Base-by-base conservation (phyloP, 1,140 invertebrate species). In the Aphelinus atriplicis region DNA sequence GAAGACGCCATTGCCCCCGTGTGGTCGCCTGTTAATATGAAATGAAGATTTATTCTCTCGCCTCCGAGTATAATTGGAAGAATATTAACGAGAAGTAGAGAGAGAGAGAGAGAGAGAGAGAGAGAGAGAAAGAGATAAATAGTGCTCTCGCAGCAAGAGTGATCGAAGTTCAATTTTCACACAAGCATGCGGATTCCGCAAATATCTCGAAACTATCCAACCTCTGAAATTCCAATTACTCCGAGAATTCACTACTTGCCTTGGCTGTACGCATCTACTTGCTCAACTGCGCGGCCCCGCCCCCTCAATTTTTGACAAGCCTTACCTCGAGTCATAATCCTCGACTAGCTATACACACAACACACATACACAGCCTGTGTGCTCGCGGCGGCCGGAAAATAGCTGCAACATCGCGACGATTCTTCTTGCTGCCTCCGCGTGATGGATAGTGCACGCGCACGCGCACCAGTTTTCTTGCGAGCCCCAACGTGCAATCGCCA, bases 361-460 rank as follows among this genome's bases (percentile, higher is more conserved):
- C 26, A 26, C 26, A 26, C 26, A 26, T 26, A 26, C 26, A 26
- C 26, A 58, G 26, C 57, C 1, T 6, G 57, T 57, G 55, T 58
- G 7, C 43, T 1, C 26, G 58, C 42, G 58, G 3, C 5, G 61
- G 48, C 7, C 2, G 45, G 43, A 63, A n/a, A 63, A 63, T 9
- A 9, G n/a, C 43, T 10, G 64, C 64, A 66, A 66, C 53, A 55
- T 71, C 48, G 68, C 57, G 47, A 53, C 68, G 47, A 71, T 71
- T 71, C 57, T 61, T 71, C 68, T 71, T 53, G 48, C 68, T 7
- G 26, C 26, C 26, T 26, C 26, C 26, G 26, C 26, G 26, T 26
- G 26, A 26, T 26, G 26, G 26, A 26, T 26, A 26, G 26, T 26
- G 26, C 26, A 26, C 26, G 26, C 26, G 26, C 26, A 26, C 26